Evolutionary conservation across 1,140 invertebrate species (phyloP), one percentile per base, ranked within the genome.

Genomic region (Zaprionus gabonicus): DNA sequence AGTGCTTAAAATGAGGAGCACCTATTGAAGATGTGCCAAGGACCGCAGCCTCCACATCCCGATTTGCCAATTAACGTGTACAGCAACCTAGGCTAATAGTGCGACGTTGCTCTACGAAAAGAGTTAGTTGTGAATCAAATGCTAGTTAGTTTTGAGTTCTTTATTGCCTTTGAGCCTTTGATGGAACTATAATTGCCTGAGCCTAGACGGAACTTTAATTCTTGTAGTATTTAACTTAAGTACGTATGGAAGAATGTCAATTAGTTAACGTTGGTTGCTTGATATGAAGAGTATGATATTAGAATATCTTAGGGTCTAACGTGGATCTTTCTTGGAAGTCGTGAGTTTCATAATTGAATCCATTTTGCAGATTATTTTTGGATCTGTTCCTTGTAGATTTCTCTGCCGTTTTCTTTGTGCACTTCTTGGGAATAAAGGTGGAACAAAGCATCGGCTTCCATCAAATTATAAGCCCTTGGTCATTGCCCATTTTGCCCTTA

Each of bases 31-130:
- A 74, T 74, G 63, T 72, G 76, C 76, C 76, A 69, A 87, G 56
- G 59, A 68, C 72, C 64, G 38, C 67, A 44, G 65, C 46, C 9
- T 12, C 23, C 10, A 10, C n/a, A 51, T 63, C 69, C 70, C 60
- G 69, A 79, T 70, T 68, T 70, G 72, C 68, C 80, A 79, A 71
- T 80, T 83, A 83, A 66, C 49, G 66, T 74, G 69, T 59, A 62
- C 80, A 71, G 51, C 46, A 23, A 36, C 25, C 55, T 57, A 17
- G 10, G 17, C 17, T 51, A 25, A 56, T 57, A 27, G 36, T 56
- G 27, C 15, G 20, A 51, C 1, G 46, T 3, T 41, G 3, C 13
- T 2, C 38, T n/a, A 6, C 41, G 9, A 46, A 46, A 17, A 46
- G n/a, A 46, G 41, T 17, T 15, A n/a, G 2, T 0, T 15, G n/a